Percentiles rank a stretch among this genome's conserved stretches.
Evolutionary conservation across 1,140 invertebrate genomes (phyloP).

Genomic region (Drosophila pseudoananassae): DNA sequence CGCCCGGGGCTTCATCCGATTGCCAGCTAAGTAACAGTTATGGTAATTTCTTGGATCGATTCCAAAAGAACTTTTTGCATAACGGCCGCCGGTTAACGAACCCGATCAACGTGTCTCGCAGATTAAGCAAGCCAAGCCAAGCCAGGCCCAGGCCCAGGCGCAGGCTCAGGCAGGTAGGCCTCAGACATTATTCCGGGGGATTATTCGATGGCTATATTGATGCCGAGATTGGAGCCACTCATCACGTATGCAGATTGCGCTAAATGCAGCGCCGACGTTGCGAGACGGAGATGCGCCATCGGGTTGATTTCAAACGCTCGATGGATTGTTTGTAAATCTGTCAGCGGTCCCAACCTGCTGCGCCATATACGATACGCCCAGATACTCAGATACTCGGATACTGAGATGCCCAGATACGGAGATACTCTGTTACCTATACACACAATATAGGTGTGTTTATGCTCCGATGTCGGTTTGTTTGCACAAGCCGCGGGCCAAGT

Average conservation of each 20-base stretch:
- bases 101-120: slow-evolving; percentile 59
- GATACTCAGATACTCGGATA: slow-evolving; percentile 6
- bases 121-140: slow-evolving; percentile 54
- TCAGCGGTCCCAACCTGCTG: slow-evolving; percentile 55
- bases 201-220: slow-evolving; percentile 64
- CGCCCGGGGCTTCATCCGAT: slow-evolving; percentile 12
- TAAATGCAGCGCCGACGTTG: slow-evolving; percentile 52
- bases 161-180: neutral
- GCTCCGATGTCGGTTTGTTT: slow-evolving; percentile 62
- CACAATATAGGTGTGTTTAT: slow-evolving; percentile 49
- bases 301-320: slow-evolving; percentile 46
- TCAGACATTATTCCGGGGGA: slow-evolving; percentile 12
- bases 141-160: too few relatives aligned
- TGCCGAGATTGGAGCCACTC: slow-evolving; percentile 14
- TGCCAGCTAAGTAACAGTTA: slow-evolving; percentile 61
- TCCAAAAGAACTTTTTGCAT: slow-evolving; percentile 74
- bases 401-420: neutral
- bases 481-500: slow-evolving; percentile 64
- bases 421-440: slow-evolving; percentile 7
- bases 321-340: slow-evolving; percentile 75
- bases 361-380: slow-evolving; percentile 52
- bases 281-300: slow-evolving; percentile 53
- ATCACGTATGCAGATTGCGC: slow-evolving; percentile 52
- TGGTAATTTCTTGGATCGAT: slow-evolving; percentile 78
- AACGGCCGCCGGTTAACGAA: slow-evolving; percentile 71